These are phyloP conservation scores for Mythimna albipuncta DNA, from an alignment of 2,888 invertebrate species.

Conservation along the genomic window DNA sequence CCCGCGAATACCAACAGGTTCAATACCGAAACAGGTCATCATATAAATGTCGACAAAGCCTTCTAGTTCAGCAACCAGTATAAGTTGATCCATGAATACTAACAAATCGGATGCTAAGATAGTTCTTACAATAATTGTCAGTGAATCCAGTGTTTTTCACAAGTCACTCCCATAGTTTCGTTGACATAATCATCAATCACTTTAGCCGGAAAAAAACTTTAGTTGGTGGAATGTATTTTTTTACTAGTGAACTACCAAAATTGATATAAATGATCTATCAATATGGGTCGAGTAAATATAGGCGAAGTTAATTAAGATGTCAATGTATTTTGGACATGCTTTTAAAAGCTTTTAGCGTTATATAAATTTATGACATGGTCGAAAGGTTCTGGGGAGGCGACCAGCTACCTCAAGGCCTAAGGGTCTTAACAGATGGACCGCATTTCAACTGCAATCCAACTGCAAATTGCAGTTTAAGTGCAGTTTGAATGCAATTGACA, in stretches of 20 bases:
- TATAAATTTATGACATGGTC: constrained; percentile 11
- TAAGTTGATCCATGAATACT: constrained; percentile 7
- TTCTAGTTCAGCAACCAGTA: not conserved
- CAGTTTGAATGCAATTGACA: too few species aligned
- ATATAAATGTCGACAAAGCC: too few species aligned
- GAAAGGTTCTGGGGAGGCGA: not conserved
- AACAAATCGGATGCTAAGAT: not conserved
- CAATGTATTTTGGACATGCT: constrained; percentile 18
- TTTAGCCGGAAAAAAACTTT: constrained; percentile 35
- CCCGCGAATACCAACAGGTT: not conserved
- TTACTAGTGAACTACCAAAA: not conserved
- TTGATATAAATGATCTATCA: constrained; percentile 27
- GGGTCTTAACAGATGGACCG: too few species aligned
- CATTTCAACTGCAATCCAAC: too few species aligned
- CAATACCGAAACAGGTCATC: not conserved
- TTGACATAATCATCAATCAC: constrained; percentile 56
- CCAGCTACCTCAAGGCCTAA: not conserved
- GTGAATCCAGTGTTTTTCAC: constrained; percentile 22
- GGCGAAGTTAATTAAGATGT: constrained; percentile 17
- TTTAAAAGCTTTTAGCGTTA: constrained; percentile 19
- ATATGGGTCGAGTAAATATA: not conserved
- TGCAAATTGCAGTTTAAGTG: too few species aligned
- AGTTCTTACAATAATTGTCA: constrained; percentile 2
- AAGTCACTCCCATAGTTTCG: constrained; percentile 46
- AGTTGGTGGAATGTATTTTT: constrained; percentile 20